Conservation (phyloP, 2,113 vertebrate genomes). For the Mirounga angustirostris region DNA sequence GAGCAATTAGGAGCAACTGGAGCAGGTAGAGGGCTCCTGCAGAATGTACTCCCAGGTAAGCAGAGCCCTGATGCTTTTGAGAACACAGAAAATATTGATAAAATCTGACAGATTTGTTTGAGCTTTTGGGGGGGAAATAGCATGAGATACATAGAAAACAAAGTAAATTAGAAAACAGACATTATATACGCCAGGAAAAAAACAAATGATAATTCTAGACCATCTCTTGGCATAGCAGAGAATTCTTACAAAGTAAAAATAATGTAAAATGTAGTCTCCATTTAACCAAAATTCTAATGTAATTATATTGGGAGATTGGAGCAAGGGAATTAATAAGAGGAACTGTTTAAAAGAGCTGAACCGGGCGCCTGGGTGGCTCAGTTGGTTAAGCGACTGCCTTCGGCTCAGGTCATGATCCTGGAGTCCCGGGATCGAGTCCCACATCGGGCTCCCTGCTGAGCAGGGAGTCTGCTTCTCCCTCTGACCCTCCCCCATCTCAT, state of each 20-base stretch:
- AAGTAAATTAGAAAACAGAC: neutral
- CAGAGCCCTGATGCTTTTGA: neutral
- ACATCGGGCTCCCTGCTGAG: too few relatives aligned
- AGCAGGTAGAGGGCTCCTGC: neutral
- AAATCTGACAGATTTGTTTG: neutral
- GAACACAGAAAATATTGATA: neutral
- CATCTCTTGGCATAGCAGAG: neutral
- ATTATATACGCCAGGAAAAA: neutral
- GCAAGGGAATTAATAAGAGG: neutral
- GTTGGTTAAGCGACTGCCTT: too few relatives aligned
- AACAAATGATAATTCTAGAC: neutral
- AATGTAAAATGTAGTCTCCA: neutral
- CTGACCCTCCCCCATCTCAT: too few relatives aligned
- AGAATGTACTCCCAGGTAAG: neutral
- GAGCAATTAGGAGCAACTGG: neutral
- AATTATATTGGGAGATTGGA: neutral
- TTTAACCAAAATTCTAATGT: neutral
- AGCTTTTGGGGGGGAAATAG: neutral
- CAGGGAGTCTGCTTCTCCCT: too few relatives aligned
- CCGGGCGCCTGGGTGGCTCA: too few relatives aligned
- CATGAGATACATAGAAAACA: neutral
- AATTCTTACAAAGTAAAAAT: neutral
- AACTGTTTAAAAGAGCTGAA: neutral
- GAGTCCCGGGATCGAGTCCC: too few relatives aligned
- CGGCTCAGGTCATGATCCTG: too few relatives aligned